Conservation (phyloP, 1,140 invertebrate species). For the Hetaerina americana region DNA sequence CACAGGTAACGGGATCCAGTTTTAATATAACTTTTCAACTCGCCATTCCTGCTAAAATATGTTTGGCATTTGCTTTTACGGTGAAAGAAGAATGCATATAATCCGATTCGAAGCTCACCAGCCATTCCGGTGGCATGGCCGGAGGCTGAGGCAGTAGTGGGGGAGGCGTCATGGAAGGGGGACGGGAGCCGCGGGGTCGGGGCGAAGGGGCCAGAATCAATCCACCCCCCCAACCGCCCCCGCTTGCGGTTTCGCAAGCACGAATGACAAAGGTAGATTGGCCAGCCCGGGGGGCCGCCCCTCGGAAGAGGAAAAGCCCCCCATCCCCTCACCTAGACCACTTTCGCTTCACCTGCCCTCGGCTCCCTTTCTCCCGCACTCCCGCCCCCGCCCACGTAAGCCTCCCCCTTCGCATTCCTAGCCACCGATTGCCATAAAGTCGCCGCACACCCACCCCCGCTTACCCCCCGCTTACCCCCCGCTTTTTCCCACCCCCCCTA, state of each 20-base stretch:
- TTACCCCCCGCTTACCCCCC: too few relatives aligned
- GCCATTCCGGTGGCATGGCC: neutral
- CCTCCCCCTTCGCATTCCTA: neutral
- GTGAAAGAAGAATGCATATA: slow-evolving; percentile 17
- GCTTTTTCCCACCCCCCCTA: too few relatives aligned
- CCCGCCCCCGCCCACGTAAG: neutral
- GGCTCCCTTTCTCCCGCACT: too few relatives aligned
- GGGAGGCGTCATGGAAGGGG: neutral
- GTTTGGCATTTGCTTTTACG: slow-evolving; percentile 18
- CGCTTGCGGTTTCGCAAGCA: slow-evolving; percentile 15
- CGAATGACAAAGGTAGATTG: slow-evolving; percentile 15
- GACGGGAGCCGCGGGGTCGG: neutral
- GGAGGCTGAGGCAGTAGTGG: neutral
- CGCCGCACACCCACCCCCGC: neutral
- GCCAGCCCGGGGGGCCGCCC: too few relatives aligned
- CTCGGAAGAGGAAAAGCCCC: too few relatives aligned
- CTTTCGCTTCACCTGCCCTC: too few relatives aligned
- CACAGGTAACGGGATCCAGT: slow-evolving; percentile 6
- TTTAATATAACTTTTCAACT: slow-evolving; percentile 19
- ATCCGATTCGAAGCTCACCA: slow-evolving; percentile 15
- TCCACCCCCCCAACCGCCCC: slow-evolving; percentile 4
- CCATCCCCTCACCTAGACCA: too few relatives aligned
- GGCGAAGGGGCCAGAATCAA: slow-evolving; percentile 13
- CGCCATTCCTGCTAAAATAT: slow-evolving; percentile 18
- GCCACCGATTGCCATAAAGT: neutral